Evolutionary conservation across 2,888 invertebrate species (phyloP).

Genomic region (Limnephilus auricula): DNA sequence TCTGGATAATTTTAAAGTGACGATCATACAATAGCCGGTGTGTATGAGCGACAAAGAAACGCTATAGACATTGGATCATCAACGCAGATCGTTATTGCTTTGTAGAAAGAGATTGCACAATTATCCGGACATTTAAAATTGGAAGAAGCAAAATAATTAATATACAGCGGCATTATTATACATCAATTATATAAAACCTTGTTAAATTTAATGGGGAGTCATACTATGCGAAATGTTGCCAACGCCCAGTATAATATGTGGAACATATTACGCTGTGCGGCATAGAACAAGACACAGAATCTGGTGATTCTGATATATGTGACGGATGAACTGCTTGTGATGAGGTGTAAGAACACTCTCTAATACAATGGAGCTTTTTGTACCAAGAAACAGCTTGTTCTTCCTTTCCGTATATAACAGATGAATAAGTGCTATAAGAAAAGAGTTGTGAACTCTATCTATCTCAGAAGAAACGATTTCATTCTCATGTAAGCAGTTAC

Average conservation of each 20-base stretch:
- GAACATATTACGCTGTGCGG: too few species aligned
- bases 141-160: not conserved
- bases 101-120: not conserved
- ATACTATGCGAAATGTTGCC: not conserved
- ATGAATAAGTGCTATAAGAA: too few species aligned
- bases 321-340: not conserved
- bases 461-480: too few species aligned
- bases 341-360: not conserved
- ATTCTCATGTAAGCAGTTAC: not conserved
- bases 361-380: not conserved
- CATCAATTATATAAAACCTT: constrained; percentile 26
- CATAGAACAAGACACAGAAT: not conserved
- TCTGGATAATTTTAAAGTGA: not conserved
- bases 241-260: not conserved
- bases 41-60: not conserved
- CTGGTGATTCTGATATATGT: not conserved
- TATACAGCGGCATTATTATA: not conserved
- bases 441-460: too few species aligned
- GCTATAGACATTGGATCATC: not conserved
- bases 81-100: not conserved
- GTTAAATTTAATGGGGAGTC: constrained; percentile 8
- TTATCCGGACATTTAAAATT: not conserved
- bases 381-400: too few species aligned
- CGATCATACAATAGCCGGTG: not conserved
- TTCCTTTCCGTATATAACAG: too few species aligned